Evolutionary conservation across 1,140 invertebrate genomes (phyloP), one percentile per base, ranked within the genome.

Genomic region (Cydia strobilella): DNA sequence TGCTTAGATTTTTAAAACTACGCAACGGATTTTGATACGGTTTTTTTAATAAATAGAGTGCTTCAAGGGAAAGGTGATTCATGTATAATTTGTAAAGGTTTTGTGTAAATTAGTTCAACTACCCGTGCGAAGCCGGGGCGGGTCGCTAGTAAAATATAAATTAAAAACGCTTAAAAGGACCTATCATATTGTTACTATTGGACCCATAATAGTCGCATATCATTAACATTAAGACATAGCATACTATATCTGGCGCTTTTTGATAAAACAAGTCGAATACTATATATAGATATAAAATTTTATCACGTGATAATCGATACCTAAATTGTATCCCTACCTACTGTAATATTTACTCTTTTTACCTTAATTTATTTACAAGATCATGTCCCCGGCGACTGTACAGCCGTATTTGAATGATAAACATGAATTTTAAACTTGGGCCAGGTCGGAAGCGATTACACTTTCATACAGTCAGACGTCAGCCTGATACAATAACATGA

Each of bases 391-490:
- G 15, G n/a, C 48, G n/a, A 6, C n/a, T 51, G 48, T 45, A 15
- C 13, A 13, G 10, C 42, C 42, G 10, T 20, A 23, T 59, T 59
- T 59, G 54, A 59, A 59, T 59, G 20, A 23, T 59, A 69, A 39
- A 69, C 31, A 42, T 69, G 65, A 69, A 69, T 35, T 69, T 69
- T 9, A 69, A 69, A 48, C 42, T 51, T 72, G 5, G 45, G 20
- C 42, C 20, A 48, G 12, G 42, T 72, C 45, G 45, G 42, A 72
- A 48, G 20, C 20, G 18, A 72, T 72, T 72, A 20, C 10, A 72
- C 35, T 51, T 51, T 72, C 39, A 72, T 72, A 72, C 27, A 13
- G 25, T 18, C 42, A 73, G 79, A 79, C 80, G 84, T 86, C 83
- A 72, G 71, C 45, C 12, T 18, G 69, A 45, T 48, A 72, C 12